phyloP scores from a whole-genome alignment of 2,113 vertebrate species.

The Argyrosomus japonicus region DNA sequence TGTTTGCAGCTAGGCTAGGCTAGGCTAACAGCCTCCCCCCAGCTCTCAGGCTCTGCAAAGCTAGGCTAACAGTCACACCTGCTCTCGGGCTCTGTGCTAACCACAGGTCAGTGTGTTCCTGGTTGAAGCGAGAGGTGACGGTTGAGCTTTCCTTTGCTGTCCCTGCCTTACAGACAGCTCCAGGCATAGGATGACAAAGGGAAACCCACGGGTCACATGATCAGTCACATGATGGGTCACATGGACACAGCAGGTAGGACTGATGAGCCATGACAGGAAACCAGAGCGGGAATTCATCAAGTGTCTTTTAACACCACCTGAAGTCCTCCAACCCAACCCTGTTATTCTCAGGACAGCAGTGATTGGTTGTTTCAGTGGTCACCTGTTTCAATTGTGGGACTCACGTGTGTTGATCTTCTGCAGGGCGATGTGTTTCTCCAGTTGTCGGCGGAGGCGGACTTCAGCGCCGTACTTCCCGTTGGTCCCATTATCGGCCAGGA shows the following conservation, averaged over 20 bases:
- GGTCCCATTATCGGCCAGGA: constrained; percentile 94
- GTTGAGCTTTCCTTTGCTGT: constrained; percentile 95
- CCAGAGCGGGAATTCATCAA: neutral
- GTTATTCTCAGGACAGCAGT: neutral
- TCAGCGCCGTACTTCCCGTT: constrained; percentile 95
- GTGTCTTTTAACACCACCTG: neutral
- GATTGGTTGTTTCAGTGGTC: neutral
- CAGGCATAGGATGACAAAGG: constrained; percentile 99
- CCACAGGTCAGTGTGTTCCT: too few species aligned
- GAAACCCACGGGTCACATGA: constrained; percentile 90
- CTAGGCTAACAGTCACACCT: too few species aligned
- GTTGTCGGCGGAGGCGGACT: constrained; percentile 90
- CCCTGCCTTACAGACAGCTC: constrained; percentile 91
- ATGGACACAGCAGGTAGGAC: neutral
- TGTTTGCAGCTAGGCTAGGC: too few species aligned
- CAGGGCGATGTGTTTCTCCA: constrained; percentile 97
- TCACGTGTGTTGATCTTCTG: constrained; percentile 99
- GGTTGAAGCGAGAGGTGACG: constrained; percentile 85
- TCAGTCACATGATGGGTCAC: constrained; percentile 66
- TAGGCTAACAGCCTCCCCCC: too few species aligned
- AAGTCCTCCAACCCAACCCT: too few species aligned
- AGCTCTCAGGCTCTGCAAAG: too few species aligned
- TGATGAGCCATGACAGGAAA: neutral
- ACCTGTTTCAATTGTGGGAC: constrained; percentile 62
- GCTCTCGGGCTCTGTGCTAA: neutral